Base-by-base conservation (phyloP, 2,113 vertebrate species). In the Osmerus mordax region DNA sequence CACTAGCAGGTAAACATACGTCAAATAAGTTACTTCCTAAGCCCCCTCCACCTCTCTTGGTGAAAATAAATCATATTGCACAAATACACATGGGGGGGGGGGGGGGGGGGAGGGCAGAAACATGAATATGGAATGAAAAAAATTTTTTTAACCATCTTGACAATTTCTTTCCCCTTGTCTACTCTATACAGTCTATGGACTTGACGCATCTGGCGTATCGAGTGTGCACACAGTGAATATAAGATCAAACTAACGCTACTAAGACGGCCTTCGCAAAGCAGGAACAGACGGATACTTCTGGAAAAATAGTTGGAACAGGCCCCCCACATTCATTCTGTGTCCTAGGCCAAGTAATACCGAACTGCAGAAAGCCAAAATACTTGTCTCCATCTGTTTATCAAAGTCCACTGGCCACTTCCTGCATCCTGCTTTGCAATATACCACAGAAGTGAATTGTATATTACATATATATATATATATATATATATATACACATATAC, bases 231-330 rank as follows among this genome's bases (percentile, higher is more conserved):
- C 81, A 84, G 74, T 64, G 76, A 79, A 71, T 82, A 79, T 75
- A 89, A 88, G 84, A 32, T 66, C 81, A 81, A 75, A 78, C 78
- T 84, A 86, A 59, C 75, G 82, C 85, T 87, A 86, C 83, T 80
- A 77, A 25, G 58, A 55, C 55, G 74, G 0, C 25, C 70, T 70
- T 75, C 32, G 71, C 69, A 70, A 68, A 12, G 54, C 78, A 61
- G 73, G 71, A 75, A 59, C 65, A 64, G 9, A 69, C 36, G 16
- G 15, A 18, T 55, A 21, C 41, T 16, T 18, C n/a, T 28, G 1
- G 67, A 16, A 60, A 71, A 64, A 59, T 21, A 18, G 15, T 56
- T 59, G 53, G 15, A 69, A 56, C n/a, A 47, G 65, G 54, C 56
- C 6, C 13, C 18, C 18, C 18, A 4, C 54, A 11, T 12, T 55